Base-by-base conservation (phyloP, 2,797 vertebrate genomes). In the Phoeniculus purpureus region DNA sequence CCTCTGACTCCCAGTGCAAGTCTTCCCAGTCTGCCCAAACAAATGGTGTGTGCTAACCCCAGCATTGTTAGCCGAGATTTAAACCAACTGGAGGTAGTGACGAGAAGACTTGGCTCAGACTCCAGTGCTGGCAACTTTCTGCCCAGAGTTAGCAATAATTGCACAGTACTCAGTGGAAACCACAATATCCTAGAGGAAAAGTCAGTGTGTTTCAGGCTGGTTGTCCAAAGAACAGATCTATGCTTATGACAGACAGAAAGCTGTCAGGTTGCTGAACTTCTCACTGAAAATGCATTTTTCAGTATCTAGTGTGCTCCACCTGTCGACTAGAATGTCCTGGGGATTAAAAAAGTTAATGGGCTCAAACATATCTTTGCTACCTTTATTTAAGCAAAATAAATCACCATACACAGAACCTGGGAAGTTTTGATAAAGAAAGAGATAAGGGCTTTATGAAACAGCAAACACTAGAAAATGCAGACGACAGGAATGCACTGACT, bases 321-420 rank as follows among this genome's bases (percentile, higher is more conserved):
- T 74, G 60, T 59, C 83, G 62, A 26, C 54, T 20, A 64, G 51
- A 70, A 55, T 18, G 52, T 59, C 79, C 56, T 48, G 86, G 79
- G 79, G 76, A 92, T 90, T 90, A 94, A 91, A 87, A 37, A 94
- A 87, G 80, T 78, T 81, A 90, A 89, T 61, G 79, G 81, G 20
- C 66, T 90, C 56, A 68, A 81, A 77, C 85, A 54, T 13, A 78
- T 23, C 62, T 60, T 7, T 26, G 68, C 59, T 85, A 67, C 84
- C 59, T 91, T 83, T 70, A 73, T 89, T 89, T 70, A 94, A 48
- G 40, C 43, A 66, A 92, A 95, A 83, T 27, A 89, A 72, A 85
- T 47, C 66, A 54, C 32, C 29, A 40, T 27, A n/a, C 8, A 62
- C 52, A 78, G 87, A 88, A 62, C 0, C 43, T 6, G 61, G 76